A percentile compares a stretch with the other conserved stretches of the same genome.
Evolutionary conservation across 2,888 invertebrate genomes (phyloP).

Genomic region (Schrankia costaestrigalis): DNA sequence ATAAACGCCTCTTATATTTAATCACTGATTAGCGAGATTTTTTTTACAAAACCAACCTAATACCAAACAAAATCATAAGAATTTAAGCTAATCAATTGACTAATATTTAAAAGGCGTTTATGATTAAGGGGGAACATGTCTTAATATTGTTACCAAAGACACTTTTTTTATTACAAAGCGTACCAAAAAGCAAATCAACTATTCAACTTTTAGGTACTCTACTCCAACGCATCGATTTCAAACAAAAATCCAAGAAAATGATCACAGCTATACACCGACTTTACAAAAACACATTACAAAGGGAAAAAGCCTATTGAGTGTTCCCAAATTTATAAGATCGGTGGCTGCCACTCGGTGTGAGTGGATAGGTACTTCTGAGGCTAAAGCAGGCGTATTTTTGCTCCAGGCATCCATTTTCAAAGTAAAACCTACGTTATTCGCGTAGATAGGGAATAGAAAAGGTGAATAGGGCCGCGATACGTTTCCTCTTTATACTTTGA

Average conservation of each 20-base stretch:
- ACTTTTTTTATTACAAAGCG: too few species aligned
- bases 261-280: background rate
- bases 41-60: too few species aligned
- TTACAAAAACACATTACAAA: slow-evolving; percentile 8
- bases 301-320: slow-evolving; percentile 29
- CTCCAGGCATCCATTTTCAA: slow-evolving; percentile 51
- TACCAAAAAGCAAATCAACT: too few species aligned
- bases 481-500: slow-evolving; percentile 41
- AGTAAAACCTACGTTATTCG: slow-evolving; percentile 52
- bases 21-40: too few species aligned
- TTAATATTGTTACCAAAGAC: too few species aligned
- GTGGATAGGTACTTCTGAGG: slow-evolving; percentile 38
- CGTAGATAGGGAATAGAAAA: slow-evolving; percentile 49
- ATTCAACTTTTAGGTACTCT: background rate
- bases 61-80: too few species aligned
- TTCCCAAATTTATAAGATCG: slow-evolving; percentile 39
- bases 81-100: too few species aligned
- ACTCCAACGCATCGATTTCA: background rate
- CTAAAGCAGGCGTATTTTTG: slow-evolving; percentile 47
- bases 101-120: too few species aligned
- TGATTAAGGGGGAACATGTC: too few species aligned
- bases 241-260: slow-evolving; percentile 3
- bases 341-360: slow-evolving; percentile 33
- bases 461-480: slow-evolving; percentile 54
- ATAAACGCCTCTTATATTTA: too few species aligned